A percentile compares a stretch with the other conserved stretches of the same genome.
Evolutionary conservation across 1,140 invertebrate species (phyloP).

Genomic region (Aphelenchoides fujianensis): DNA sequence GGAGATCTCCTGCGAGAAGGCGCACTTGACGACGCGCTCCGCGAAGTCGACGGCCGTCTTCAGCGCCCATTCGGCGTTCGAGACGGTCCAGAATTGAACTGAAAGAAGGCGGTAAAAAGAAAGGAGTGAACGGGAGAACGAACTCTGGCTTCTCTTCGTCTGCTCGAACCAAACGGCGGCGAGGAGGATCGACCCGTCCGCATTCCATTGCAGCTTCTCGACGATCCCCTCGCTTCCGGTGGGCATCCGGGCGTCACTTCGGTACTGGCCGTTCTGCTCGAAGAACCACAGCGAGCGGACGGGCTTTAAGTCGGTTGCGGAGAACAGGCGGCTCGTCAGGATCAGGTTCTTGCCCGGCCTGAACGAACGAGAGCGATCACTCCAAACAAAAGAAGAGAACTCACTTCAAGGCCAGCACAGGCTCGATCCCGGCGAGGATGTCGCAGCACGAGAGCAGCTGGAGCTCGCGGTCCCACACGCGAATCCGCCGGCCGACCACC

Average conservation of each 20-base stretch:
- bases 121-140: slow-evolving; percentile 35
- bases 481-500: slow-evolving; percentile 67
- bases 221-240: slow-evolving; percentile 68
- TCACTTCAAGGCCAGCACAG: slow-evolving; percentile 72
- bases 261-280: slow-evolving; percentile 85
- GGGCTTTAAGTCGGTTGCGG: slow-evolving; percentile 65
- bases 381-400: slow-evolving; percentile 17
- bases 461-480: slow-evolving; percentile 75
- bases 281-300: slow-evolving; percentile 71
- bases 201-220: slow-evolving; percentile 74
- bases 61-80: slow-evolving; percentile 86
- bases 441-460: slow-evolving; percentile 73
- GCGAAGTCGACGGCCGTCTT: slow-evolving; percentile 68
- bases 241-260: slow-evolving; percentile 76
- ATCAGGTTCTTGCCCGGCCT: slow-evolving; percentile 76
- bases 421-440: slow-evolving; percentile 70
- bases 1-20: slow-evolving; percentile 31
- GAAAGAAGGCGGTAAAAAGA: slow-evolving; percentile 21
- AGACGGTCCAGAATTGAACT: slow-evolving; percentile 76
- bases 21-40: not conserved
- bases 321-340: slow-evolving; percentile 70
- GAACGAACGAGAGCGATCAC: slow-evolving; percentile 31
- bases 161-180: slow-evolving; percentile 66
- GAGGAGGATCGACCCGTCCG: slow-evolving; percentile 74
- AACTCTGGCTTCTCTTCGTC: slow-evolving; percentile 33